Base-by-base conservation (phyloP, 2,113 vertebrate genomes). In the Notothenia coriiceps region DNA sequence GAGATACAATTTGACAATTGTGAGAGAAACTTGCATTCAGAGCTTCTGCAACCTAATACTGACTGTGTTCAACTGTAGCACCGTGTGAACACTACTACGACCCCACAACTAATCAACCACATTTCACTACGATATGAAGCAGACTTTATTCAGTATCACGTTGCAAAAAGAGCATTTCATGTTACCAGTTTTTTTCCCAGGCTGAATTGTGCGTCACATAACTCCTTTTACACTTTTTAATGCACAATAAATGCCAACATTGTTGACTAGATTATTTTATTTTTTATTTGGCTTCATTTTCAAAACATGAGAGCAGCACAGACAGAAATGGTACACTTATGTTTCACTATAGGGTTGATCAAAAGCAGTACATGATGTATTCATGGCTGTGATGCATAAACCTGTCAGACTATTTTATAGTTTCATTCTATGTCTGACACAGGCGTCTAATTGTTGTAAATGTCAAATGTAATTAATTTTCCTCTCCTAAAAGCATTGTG, bases 381-480 rank as follows among this genome's bases (percentile, higher is more conserved):
- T 4, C 35, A 63, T 5, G 20, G 44, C 40, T 75, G 47, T 14
- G 46, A 46, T 29, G 1, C 43, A 44, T 60, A 63, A 68, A 72
- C 61, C 22, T 57, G 57, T 63, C 25, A 61, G 15, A 81, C 33
- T 29, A 25, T 67, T 70, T 0, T 7, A 63, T 10, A 56, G 13
- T 59, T 51, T 61, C 6, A 54, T 64, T 79, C 20, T 61, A 52
- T 74, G 71, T 54, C 49, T 76, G 59, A 67, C 55, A 71, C 18
- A 44, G 2, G 56, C 54, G 13, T 61, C 60, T 66, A 69, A 67
- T 74, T 81, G 80, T 69, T 82, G 46, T 60, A 68, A 73, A 76
- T 80, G 73, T 89, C 5, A 56, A 49, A 50, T 63, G 18, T 74
- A 50, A 76, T 60, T 63, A 25, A 54, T 73, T 66, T 62, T 10